A percentile compares a stretch with the other conserved stretches of the same genome.
phyloP scores from a whole-genome alignment of 2,113 vertebrate genomes.

The Lutjanus erythropterus region DNA sequence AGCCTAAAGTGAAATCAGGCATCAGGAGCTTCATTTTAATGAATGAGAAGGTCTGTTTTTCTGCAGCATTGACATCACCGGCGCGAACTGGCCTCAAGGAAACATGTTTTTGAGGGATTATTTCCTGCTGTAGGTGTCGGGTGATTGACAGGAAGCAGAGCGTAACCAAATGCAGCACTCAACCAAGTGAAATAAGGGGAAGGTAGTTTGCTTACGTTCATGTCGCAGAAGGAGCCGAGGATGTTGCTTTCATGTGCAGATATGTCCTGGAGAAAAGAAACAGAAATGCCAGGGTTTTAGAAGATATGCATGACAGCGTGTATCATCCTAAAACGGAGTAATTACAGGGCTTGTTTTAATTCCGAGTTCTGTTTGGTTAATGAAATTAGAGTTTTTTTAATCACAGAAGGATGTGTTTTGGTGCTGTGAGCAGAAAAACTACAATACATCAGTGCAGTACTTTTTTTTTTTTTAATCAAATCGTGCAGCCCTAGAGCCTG shows the following conservation, averaged over 20 bases:
- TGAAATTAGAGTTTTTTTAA: background rate
- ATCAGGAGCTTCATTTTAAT: background rate
- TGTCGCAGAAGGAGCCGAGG: slow-evolving; percentile 98
- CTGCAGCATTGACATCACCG: background rate
- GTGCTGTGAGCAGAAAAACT: no score
- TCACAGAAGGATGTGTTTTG: background rate
- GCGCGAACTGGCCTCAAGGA: background rate
- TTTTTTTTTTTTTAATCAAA: no score
- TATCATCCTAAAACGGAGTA: background rate
- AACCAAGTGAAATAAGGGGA: background rate
- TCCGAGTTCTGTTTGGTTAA: background rate
- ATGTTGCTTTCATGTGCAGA: slow-evolving; percentile 99
- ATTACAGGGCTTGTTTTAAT: background rate
- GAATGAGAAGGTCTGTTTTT: background rate
- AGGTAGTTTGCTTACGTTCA: slow-evolving; percentile 92
- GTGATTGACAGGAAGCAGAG: background rate
- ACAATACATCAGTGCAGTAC: background rate
- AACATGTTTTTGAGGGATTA: background rate
- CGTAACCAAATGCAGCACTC: background rate
- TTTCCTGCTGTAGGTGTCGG: background rate
- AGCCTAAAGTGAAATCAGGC: rapidly evolving
- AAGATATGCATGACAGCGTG: background rate
- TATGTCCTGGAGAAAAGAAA: slow-evolving; percentile 90
- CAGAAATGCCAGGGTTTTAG: background rate
- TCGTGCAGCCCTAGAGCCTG: background rate